Conservation (phyloP, 2,888 invertebrate species). For the Andrena haemorrhoa region DNA sequence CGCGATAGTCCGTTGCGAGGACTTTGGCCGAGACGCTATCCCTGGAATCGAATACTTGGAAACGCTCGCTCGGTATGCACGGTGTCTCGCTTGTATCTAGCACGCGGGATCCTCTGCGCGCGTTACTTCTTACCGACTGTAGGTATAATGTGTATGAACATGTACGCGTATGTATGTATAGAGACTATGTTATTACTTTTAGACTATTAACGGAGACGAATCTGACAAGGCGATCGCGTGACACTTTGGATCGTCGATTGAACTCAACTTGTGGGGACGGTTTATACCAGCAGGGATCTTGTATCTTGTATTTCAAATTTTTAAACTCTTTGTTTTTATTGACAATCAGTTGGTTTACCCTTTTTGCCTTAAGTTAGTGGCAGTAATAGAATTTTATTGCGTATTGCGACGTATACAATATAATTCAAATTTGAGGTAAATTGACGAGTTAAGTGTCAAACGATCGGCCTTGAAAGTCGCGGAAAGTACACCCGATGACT, state of each 20-base stretch:
- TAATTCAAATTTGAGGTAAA: not conserved
- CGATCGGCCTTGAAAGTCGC: slow-evolving; percentile 3
- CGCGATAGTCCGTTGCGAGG: not conserved
- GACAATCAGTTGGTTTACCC: too few relatives aligned
- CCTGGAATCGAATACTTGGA: not conserved
- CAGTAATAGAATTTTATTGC: too few relatives aligned
- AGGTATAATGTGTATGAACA: slow-evolving; percentile 32
- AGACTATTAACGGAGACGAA: slow-evolving; percentile 20
- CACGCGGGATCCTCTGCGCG: slow-evolving; percentile 20
- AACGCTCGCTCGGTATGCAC: slow-evolving; percentile 37
- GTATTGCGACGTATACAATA: too few relatives aligned
- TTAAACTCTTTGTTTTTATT: too few relatives aligned
- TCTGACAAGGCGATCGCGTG: not conserved
- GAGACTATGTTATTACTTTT: slow-evolving; percentile 19
- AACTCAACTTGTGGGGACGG: too few relatives aligned
- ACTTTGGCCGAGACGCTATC: slow-evolving; percentile 8
- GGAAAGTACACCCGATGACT: slow-evolving; percentile 78
- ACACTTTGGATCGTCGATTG: not conserved
- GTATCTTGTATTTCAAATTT: too few relatives aligned
- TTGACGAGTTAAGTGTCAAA: not conserved
- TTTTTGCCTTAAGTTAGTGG: too few relatives aligned
- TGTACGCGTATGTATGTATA: slow-evolving; percentile 13
- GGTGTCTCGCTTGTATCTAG: slow-evolving; percentile 40
- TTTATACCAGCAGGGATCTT: too few relatives aligned
- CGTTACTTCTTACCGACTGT: slow-evolving; percentile 25